Evolutionary conservation across 35 echinoderm and acorn worm genomes (phyloP), one percentile per base, ranked within the genome.

Genomic region (Heliocidaris erythrogramma): DNA sequence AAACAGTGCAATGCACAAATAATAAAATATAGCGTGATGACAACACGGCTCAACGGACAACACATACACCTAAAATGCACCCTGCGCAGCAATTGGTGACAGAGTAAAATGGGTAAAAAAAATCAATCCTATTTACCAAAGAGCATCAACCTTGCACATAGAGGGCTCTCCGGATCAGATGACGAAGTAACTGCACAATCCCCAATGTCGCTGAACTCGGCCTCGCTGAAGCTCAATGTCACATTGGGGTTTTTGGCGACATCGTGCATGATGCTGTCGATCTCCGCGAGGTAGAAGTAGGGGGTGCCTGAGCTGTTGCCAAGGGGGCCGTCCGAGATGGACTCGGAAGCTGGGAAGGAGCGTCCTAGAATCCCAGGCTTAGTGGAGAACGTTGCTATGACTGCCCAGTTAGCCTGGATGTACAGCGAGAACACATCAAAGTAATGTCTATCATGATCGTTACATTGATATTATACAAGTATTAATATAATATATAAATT

Each of bases 281-380:
- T 42, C 6, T 7, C 53, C 0, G 96, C 69, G 1, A 85, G 88
- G 50, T 97, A 97, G 88, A 97, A 61, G 52, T 95, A 95, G 5
- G 96, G 96, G 14, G 94, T 90, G 30, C 96, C 96, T 17, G 96
- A 90, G 86, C 96, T 95, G 71, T 97, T 97, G 29, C 88, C 85
- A 27, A 97, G 69, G 13, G 94, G 10, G 30, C 96, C 96, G 91
- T 97, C 96, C 49, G 94, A 78, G 12, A 97, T 49, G 10, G 96
- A 97, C 4, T 32, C 31, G 9, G 94, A 85, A 65, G 86, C 86
- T 5, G 90, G 60, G 90, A 97, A 97, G 4, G 96, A 85, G 16
- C 47, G 90, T 6, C 96, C 96, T 13, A 88, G 31, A 2, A 95
- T 32, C 17, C 35, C 96, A 14, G 94, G 49, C 17, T 93, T 95